These are phyloP conservation scores for Drosophila bifasciata DNA, from an alignment of 1,140 invertebrate species.

Conservation along the genomic window DNA sequence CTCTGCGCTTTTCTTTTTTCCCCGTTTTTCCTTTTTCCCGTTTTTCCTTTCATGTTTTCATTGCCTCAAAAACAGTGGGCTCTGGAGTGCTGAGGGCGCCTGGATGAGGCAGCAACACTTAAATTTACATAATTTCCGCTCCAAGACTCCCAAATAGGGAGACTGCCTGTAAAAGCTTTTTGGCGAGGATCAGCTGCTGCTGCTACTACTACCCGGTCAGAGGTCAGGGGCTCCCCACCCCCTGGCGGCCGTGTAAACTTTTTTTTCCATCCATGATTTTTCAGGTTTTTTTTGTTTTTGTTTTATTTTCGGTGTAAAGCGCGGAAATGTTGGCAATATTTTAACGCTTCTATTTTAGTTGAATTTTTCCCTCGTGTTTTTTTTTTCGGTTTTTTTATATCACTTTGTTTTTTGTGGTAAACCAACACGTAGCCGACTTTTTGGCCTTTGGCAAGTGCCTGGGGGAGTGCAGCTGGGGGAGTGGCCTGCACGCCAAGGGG, in stretches of 20 bases:
- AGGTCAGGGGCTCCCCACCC: slow-evolving; percentile 1
- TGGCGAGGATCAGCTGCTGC: slow-evolving; percentile 70
- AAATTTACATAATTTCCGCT: slow-evolving; percentile 82
- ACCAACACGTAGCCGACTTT: slow-evolving; percentile 45
- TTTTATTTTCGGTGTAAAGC: slow-evolving; percentile 16
- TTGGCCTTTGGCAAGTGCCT: slow-evolving; percentile 41
- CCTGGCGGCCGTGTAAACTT: slow-evolving; percentile 33
- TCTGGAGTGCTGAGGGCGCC: neutral
- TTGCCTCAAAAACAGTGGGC: slow-evolving; percentile 68
- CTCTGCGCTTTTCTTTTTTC: slow-evolving; percentile 44
- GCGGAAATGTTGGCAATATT: slow-evolving; percentile 67
- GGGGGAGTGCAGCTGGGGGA: slow-evolving; percentile 48
- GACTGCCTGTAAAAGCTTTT: slow-evolving; percentile 66
- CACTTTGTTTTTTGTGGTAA: slow-evolving; percentile 48
- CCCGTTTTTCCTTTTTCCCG: slow-evolving; percentile 53
- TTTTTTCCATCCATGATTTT: slow-evolving; percentile 12
- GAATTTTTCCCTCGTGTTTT: slow-evolving; percentile 52
- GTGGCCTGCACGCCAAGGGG: slow-evolving; percentile 47
- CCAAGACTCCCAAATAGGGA: slow-evolving; percentile 60
- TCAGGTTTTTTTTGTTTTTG: slow-evolving; percentile 10
- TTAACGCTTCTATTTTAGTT: slow-evolving; percentile 74
- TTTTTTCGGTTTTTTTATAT: slow-evolving; percentile 8
- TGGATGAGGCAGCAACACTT: slow-evolving; percentile 64
- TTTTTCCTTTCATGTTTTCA: slow-evolving; percentile 81
- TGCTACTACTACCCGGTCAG: slow-evolving; percentile 34